phyloP scores from a whole-genome alignment of 1,140 invertebrate genomes.

The Saxidomus purpurata region DNA sequence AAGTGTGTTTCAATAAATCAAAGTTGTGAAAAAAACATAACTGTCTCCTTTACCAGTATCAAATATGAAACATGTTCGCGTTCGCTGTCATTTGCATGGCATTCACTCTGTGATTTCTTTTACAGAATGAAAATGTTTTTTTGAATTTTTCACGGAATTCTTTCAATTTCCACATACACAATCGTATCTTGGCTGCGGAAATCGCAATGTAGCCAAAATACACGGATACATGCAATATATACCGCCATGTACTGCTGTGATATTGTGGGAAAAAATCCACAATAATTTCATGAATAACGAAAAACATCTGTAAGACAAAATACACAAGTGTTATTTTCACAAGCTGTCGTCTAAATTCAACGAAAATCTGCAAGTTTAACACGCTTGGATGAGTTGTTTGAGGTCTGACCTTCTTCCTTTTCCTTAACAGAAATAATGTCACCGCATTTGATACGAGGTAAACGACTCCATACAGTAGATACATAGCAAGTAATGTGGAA shows the following conservation, averaged over 20 bases:
- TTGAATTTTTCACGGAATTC: neutral
- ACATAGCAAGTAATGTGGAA: neutral
- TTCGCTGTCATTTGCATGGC: neutral
- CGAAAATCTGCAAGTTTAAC: neutral
- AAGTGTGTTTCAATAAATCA: no score
- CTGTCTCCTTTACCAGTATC: no score
- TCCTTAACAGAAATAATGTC: neutral
- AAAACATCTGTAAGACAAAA: neutral
- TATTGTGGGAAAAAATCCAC: neutral
- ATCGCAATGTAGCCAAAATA: neutral
- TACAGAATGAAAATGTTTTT: neutral
- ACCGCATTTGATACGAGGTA: neutral
- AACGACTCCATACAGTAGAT: neutral
- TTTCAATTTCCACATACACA: neutral
- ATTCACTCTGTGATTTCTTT: neutral
- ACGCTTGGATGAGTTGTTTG: neutral
- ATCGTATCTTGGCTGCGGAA: neutral
- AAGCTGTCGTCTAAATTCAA: neutral
- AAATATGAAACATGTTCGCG: no score
- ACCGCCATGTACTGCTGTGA: neutral
- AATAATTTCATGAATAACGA: neutral
- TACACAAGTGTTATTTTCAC: neutral
- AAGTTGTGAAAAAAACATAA: no score
- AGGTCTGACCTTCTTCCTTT: neutral
- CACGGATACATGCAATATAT: neutral